phyloP scores from a whole-genome alignment of 1,140 invertebrate genomes.

The Euglossa dilemma region DNA sequence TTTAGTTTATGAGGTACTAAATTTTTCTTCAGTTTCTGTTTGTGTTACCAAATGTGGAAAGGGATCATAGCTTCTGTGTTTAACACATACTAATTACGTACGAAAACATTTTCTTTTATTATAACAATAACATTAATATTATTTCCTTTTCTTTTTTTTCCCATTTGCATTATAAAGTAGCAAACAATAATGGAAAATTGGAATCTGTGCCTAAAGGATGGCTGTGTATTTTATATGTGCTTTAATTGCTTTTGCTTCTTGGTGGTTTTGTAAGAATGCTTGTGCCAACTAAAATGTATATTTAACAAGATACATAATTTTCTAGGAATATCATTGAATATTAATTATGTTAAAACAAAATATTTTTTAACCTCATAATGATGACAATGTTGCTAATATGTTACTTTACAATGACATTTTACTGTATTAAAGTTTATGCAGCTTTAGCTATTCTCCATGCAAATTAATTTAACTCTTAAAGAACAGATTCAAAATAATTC shows the following conservation, averaged over 20 bases:
- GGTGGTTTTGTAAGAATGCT: conserved; percentile 31
- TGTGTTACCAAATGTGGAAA: conserved; percentile 61
- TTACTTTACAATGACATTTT: not conserved
- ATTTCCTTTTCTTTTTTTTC: conserved; percentile 32
- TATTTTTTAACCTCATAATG: not conserved
- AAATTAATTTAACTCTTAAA: not conserved
- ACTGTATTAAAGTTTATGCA: not conserved
- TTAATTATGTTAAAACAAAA: not conserved
- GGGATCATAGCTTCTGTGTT: conserved; percentile 32
- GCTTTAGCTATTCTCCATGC: conserved; percentile 42
- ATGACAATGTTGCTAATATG: not conserved
- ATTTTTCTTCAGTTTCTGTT: conserved; percentile 70
- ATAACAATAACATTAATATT: conserved; percentile 27
- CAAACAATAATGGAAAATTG: not conserved
- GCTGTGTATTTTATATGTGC: conserved; percentile 39
- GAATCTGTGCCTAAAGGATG: conserved; percentile 21
- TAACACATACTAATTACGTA: conserved; percentile 29
- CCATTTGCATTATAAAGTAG: conserved; percentile 27
- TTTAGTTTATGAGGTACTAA: conserved; percentile 75
- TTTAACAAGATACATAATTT: not conserved
- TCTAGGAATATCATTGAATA: not conserved
- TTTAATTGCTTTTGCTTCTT: conserved; percentile 46
- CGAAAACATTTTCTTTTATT: conserved; percentile 16
- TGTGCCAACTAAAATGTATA: conserved; percentile 3
- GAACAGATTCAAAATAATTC: conserved; percentile 45